A percentile compares a stretch with the other conserved stretches of the same genome.
These are phyloP conservation scores for Apodemus sylvaticus DNA, from an alignment of 2,113 vertebrate genomes.

Conservation along the genomic window DNA sequence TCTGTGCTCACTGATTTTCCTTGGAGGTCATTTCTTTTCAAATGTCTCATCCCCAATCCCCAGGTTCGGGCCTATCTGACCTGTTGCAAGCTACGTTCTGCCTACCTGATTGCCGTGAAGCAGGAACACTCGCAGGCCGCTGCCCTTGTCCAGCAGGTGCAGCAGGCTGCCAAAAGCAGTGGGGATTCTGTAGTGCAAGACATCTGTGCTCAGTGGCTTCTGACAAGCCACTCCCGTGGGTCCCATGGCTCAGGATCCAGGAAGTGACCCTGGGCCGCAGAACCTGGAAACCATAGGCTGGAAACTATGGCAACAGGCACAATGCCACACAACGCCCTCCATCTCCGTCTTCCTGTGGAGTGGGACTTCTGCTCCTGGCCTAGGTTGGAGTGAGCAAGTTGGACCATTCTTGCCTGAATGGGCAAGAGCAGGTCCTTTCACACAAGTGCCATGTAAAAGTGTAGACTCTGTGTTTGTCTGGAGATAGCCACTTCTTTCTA, in stretches of 20 bases:
- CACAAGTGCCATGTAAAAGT: conserved; percentile 84
- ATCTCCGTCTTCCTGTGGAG: not conserved
- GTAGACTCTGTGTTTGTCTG: conserved; percentile 67
- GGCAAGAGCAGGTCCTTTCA: conserved; percentile 68
- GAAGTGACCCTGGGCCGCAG: conserved; percentile 73
- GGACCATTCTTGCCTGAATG: not conserved
- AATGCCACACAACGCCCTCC: not conserved
- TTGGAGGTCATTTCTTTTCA: not conserved
- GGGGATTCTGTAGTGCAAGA: conserved; percentile 92
- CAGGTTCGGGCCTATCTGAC: conserved; percentile 95
- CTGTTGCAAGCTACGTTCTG: conserved; percentile 94
- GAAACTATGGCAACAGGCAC: not conserved
- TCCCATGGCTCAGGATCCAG: conserved; percentile 75
- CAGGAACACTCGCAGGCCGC: conserved; percentile 88
- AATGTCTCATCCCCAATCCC: not conserved
- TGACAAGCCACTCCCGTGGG: conserved; percentile 83
- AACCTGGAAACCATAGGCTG: not conserved
- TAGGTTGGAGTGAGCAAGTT: conserved; percentile 64
- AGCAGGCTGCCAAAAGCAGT: conserved; percentile 89
- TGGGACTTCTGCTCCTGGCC: conserved; percentile 64
- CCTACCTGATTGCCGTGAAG: conserved; percentile 95
- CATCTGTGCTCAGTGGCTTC: conserved; percentile 96
- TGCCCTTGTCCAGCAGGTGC: conserved; percentile 87
- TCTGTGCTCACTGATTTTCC: not conserved
- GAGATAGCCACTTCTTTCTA: conserved; percentile 82